Conservation (phyloP, 2,113 vertebrate species). For the Odocoileus hemionus region DNA sequence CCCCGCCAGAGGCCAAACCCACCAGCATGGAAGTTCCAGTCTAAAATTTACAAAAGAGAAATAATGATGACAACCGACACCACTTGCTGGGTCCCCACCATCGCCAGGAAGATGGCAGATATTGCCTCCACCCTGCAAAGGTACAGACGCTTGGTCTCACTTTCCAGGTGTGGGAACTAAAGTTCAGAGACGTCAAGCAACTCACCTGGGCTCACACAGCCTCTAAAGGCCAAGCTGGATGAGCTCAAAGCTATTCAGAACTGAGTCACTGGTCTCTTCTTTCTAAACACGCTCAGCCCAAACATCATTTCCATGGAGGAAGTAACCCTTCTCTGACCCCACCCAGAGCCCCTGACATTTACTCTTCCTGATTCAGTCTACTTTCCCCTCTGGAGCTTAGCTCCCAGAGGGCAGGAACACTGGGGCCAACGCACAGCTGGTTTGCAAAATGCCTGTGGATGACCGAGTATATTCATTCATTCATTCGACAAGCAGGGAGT, state of each 20-base stretch:
- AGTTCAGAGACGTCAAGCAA: background rate
- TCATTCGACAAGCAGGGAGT: background rate
- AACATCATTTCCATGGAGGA: rapidly evolving
- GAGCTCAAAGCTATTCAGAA: background rate
- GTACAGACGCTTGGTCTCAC: background rate
- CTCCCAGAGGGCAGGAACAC: background rate
- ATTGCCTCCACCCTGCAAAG: background rate
- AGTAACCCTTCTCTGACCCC: too few species aligned
- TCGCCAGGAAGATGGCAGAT: rapidly evolving
- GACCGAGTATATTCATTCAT: background rate
- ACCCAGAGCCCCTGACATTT: background rate
- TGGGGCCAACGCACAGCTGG: rapidly evolving
- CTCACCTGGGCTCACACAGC: background rate
- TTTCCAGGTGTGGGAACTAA: background rate
- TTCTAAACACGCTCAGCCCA: background rate
- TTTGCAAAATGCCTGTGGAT: background rate
- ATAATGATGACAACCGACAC: rapidly evolving
- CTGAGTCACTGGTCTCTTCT: background rate
- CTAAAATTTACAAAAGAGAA: background rate
- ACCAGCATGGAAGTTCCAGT: background rate
- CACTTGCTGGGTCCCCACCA: rapidly evolving
- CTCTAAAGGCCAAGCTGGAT: background rate
- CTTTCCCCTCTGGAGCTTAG: too few species aligned
- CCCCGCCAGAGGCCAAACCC: background rate
- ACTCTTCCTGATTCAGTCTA: background rate